Percentiles rank a stretch among this genome's conserved stretches.
phyloP scores from a whole-genome alignment of 2,888 invertebrate genomes.

The Chloroclystis v-ata region DNA sequence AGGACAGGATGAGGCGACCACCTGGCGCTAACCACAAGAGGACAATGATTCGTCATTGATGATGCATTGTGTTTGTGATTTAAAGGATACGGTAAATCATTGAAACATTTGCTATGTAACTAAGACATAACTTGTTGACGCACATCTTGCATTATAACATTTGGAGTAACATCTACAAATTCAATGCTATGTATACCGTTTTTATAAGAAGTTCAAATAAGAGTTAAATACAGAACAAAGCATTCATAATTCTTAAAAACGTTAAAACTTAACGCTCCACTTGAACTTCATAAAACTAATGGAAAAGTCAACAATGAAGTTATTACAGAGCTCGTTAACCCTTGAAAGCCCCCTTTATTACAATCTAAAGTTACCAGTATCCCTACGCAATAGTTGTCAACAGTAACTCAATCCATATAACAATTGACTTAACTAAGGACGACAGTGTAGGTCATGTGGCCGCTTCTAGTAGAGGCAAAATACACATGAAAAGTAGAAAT shows the following conservation, averaged over 20 bases:
- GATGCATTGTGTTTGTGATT: not conserved
- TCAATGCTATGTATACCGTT: too few relatives aligned
- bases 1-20: constrained; percentile 16
- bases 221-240: not conserved
- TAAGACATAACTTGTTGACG: too few relatives aligned
- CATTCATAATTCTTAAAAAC: not conserved
- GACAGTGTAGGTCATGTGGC: too few relatives aligned
- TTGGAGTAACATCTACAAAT: too few relatives aligned
- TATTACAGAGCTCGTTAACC: constrained; percentile 9
- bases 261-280: constrained; percentile 10
- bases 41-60: not conserved
- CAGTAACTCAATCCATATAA: constrained; percentile 51
- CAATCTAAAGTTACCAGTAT: constrained; percentile 15
- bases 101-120: too few relatives aligned
- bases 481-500: too few relatives aligned
- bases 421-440: too few relatives aligned
- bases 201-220: too few relatives aligned
- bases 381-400: constrained; percentile 33
- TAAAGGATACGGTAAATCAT: too few relatives aligned
- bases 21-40: constrained; percentile 24
- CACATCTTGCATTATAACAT: too few relatives aligned
- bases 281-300: constrained; percentile 24
- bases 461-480: too few relatives aligned
- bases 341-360: constrained; percentile 10
- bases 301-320: constrained; percentile 14